These are phyloP conservation scores for Nycticebus coucang DNA, from an alignment of 2,113 vertebrate genomes.

Conservation along the genomic window DNA sequence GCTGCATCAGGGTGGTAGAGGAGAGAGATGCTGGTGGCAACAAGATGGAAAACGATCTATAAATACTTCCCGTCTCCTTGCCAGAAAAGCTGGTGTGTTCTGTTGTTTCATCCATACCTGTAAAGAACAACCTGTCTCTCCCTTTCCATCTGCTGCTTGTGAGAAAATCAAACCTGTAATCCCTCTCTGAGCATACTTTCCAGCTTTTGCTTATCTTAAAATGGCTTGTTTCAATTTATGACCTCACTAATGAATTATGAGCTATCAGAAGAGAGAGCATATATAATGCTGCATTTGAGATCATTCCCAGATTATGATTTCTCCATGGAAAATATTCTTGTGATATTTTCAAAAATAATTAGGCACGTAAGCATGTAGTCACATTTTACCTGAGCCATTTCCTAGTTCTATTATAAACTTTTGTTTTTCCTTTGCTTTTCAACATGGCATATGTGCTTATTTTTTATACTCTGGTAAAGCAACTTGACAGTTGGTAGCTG, in stretches of 20 bases:
- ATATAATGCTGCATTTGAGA: background rate
- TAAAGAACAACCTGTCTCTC: constrained; percentile 65
- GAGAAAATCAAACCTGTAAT: constrained; percentile 69
- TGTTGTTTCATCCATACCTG: constrained; percentile 68
- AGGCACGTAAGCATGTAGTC: constrained; percentile 42
- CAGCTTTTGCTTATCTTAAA: constrained; percentile 37
- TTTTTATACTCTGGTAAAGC: constrained; percentile 72
- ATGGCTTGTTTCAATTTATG: background rate
- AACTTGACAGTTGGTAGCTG: constrained; percentile 81
- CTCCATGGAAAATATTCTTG: background rate
- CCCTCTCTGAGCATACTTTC: constrained; percentile 47
- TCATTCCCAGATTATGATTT: constrained; percentile 26
- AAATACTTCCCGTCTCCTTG: constrained; percentile 62
- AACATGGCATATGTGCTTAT: constrained; percentile 76
- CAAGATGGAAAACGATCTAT: constrained; percentile 52
- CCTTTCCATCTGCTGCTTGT: constrained; percentile 69
- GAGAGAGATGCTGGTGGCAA: constrained; percentile 36
- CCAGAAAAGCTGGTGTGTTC: constrained; percentile 66
- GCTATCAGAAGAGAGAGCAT: background rate
- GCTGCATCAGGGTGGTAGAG: background rate
- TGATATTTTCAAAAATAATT: constrained; percentile 57
- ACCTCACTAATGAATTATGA: constrained; percentile 28
- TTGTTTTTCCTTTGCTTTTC: constrained; percentile 79
- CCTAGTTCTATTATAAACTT: constrained; percentile 75
- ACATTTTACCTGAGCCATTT: constrained; percentile 72